A percentile compares a stretch with the other conserved stretches of the same genome.
These are phyloP conservation scores for Cinclus cinclus DNA, from an alignment of 2,113 vertebrate species.

Conservation along the genomic window DNA sequence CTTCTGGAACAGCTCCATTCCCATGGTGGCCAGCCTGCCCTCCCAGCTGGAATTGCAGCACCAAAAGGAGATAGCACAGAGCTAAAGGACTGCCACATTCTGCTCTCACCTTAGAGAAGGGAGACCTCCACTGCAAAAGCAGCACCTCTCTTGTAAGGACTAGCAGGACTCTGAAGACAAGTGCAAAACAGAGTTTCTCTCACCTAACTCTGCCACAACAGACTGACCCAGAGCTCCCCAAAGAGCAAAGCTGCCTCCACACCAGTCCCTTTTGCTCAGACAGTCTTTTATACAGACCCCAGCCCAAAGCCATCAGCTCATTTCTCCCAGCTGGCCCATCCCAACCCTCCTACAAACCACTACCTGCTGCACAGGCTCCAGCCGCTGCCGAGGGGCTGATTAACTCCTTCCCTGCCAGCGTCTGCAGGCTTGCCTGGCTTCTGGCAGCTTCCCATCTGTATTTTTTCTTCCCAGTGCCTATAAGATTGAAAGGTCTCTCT, in stretches of 20 bases:
- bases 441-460: neutral
- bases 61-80: neutral
- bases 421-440: neutral
- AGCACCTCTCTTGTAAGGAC: neutral
- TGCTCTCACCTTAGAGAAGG: neutral
- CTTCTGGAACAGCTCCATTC: neutral
- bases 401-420: neutral
- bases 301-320: neutral
- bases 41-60: neutral
- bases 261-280: accelerated
- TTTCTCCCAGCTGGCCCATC: neutral
- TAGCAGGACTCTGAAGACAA: neutral
- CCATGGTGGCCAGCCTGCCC: neutral
- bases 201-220: neutral
- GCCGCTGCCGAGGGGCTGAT: neutral
- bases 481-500: neutral
- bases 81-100: neutral
- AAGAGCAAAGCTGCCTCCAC: accelerated
- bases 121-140: neutral
- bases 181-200: accelerated
- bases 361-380: neutral
- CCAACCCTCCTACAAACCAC: neutral
- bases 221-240: accelerated
- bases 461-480: neutral
- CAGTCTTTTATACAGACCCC: neutral